Base-by-base conservation (phyloP, 1,140 invertebrate species). In the Polyergus mexicanus region DNA sequence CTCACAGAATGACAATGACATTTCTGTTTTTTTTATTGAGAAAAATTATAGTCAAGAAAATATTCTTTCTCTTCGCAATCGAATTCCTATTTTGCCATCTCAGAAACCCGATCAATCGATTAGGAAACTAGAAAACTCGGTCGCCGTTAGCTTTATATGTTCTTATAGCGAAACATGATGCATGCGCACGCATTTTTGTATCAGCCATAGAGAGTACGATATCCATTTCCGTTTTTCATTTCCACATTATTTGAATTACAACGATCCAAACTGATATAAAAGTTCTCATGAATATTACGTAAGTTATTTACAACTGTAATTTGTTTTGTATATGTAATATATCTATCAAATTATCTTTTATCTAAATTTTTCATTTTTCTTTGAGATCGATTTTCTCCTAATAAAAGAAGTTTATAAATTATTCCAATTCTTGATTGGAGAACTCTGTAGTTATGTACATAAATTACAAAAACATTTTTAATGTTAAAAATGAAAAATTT, bases 71-170 rank as follows among this genome's bases (percentile, higher is more conserved):
- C 28, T 65, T 16, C 6, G 28, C 19, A 65, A 19, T 1, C 28
- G 62, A 32, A 35, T 38, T n/a, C 19, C 62, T 35, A 65, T 19
- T 19, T 16, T 35, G 32, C n/a, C 19, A 32, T 65, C 62, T 65
- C 32, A 65, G 62, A 32, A 65, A 65, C 13, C 19, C 8, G 62
- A 65, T 65, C 62, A 32, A 63, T 63, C 62, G 62, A 65, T 65
- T 16, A 35, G 7, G 32, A 35, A 32, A 65, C 62, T 65, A 32
- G 62, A 28, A 65, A 65, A 65, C 32, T 38, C 19, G 62, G 62
- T 65, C 62, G 62, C 62, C 62, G 13, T 35, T 63, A 63, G 62
- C 16, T 19, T 65, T 65, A 65, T 65, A n/a, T 65, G 32, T 65
- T 65, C 19, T 38, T 65, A 38, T 28, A n/a, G 28, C 62, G 32